phyloP scores from a whole-genome alignment of 2,888 invertebrate genomes.

The Napeogenes sylphis region DNA sequence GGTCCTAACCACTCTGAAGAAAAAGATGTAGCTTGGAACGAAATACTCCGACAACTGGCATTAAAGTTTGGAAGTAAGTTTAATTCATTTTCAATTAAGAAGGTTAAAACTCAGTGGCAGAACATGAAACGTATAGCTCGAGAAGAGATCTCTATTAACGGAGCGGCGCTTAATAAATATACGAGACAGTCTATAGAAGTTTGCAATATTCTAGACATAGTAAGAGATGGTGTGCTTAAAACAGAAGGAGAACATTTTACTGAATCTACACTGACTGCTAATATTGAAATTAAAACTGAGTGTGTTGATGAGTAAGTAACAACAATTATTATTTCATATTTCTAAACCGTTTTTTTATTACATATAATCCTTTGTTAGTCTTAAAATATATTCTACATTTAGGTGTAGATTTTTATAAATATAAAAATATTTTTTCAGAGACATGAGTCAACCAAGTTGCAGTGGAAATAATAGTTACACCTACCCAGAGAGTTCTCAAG shows the following conservation, averaged over 20 bases:
- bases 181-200: slow-evolving; percentile 62
- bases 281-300: slow-evolving; percentile 68
- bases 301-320: slow-evolving; percentile 65
- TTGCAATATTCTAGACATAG: slow-evolving; percentile 57
- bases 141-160: slow-evolving; percentile 59
- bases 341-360: not conserved
- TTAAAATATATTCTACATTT: too few species aligned
- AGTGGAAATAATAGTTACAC: slow-evolving; percentile 17
- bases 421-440: slow-evolving; percentile 36
- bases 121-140: slow-evolving; percentile 73
- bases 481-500: slow-evolving; percentile 34
- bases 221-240: slow-evolving; percentile 55
- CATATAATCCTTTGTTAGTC: not conserved
- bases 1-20: slow-evolving; percentile 68
- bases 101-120: slow-evolving; percentile 74
- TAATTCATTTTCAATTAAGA: slow-evolving; percentile 60
- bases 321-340: not conserved
- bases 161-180: slow-evolving; percentile 50
- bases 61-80: slow-evolving; percentile 65
- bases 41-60: slow-evolving; percentile 57
- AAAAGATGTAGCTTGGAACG: slow-evolving; percentile 69
- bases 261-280: slow-evolving; percentile 50
- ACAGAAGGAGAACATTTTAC: slow-evolving; percentile 46
- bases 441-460: slow-evolving; percentile 26
- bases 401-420: too few species aligned